These are phyloP conservation scores for Brachypalpus laphriformis DNA, from an alignment of 2,888 invertebrate species.

Conservation along the genomic window DNA sequence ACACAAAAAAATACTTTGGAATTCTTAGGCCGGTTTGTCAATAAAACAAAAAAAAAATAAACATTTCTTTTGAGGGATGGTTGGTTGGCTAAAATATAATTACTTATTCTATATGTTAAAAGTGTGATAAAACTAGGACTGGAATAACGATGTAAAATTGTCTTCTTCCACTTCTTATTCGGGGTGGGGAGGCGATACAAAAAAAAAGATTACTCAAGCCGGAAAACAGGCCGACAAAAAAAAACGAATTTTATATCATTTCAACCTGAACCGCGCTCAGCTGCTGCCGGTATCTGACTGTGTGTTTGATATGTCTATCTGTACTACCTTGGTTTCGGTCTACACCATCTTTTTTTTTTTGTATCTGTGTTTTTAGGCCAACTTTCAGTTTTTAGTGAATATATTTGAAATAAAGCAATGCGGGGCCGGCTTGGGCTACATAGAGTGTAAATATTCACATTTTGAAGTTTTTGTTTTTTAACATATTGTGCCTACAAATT, in stretches of 20 bases:
- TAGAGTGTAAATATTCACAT: slow-evolving; percentile 1
- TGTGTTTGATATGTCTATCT: slow-evolving; percentile 2
- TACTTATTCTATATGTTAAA: neutral
- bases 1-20: neutral
- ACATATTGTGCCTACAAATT: neutral
- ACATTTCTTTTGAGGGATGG: neutral
- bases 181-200: neutral
- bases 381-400: slow-evolving; percentile 79
- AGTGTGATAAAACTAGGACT: slow-evolving; percentile 13
- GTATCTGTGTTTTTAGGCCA: slow-evolving; percentile 81
- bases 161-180: neutral
- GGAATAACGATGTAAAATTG: neutral
- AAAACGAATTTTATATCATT: slow-evolving; percentile 18
- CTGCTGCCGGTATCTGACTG: neutral
- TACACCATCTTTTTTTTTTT: slow-evolving; percentile 50
- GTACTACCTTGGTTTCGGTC: slow-evolving; percentile 46
- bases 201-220: slow-evolving; percentile 10
- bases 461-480: neutral
- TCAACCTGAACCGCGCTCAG: slow-evolving; percentile 25
- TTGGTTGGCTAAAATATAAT: neutral
- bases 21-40: neutral
- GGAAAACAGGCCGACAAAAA: slow-evolving; percentile 37
- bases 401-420: slow-evolving; percentile 32
- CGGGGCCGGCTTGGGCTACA: slow-evolving; percentile 19
- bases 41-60: neutral